Evolutionary conservation across 1,140 invertebrate genomes (phyloP).

Genomic region (Ceratosolen solmsi): DNA sequence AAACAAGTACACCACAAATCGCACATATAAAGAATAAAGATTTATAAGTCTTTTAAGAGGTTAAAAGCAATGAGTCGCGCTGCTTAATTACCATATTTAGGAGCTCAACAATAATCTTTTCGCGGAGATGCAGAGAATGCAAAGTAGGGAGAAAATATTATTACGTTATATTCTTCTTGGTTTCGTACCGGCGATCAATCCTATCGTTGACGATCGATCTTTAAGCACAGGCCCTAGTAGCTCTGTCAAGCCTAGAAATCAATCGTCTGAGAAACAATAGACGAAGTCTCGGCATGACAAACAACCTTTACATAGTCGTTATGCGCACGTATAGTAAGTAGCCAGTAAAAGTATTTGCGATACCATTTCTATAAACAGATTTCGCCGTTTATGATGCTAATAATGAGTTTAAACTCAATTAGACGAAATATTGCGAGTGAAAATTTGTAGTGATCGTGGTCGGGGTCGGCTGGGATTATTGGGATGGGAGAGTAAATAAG

Average conservation of each 20-base stretch:
- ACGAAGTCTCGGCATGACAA: conserved; percentile 42
- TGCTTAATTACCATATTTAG: conserved; percentile 52
- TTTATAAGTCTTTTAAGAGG: conserved; percentile 49
- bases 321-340: too few species aligned
- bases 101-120: conserved; percentile 33
- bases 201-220: conserved; percentile 69
- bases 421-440: too few species aligned
- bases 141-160: not conserved
- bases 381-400: not conserved
- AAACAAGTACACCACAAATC: not conserved
- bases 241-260: conserved; percentile 58
- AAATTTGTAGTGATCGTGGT: not conserved
- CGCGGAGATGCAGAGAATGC: conserved; percentile 10
- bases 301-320: conserved; percentile 26
- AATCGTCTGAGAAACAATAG: conserved; percentile 65
- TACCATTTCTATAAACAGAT: not conserved
- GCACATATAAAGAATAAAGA: conserved; percentile 30
- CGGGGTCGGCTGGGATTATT: not conserved
- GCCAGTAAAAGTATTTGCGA: not conserved
- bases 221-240: conserved; percentile 52
- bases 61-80: conserved; percentile 49
- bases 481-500: too few species aligned
- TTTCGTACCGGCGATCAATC: conserved; percentile 63
- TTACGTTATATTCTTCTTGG: conserved; percentile 46
- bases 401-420: too few species aligned